Conservation (phyloP, 2,888 invertebrate genomes). For the Drosophila mayaguana region DNA sequence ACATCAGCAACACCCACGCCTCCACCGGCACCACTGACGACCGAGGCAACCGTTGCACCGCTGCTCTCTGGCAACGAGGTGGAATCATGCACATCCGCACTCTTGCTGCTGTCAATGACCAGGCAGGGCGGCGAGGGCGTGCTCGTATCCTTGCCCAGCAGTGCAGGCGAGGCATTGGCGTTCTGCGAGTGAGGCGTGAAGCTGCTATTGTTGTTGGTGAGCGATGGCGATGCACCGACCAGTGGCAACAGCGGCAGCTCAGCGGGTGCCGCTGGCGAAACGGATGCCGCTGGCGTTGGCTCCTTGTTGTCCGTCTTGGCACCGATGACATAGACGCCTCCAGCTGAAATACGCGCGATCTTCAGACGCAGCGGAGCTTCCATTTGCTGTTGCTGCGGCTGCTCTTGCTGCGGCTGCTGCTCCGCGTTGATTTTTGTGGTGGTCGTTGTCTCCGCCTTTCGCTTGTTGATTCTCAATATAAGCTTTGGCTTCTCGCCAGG, state of each 20-base stretch:
- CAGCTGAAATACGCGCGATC: constrained; percentile 92
- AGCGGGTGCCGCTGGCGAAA: constrained; percentile 34
- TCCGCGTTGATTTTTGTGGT: background rate
- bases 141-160: constrained; percentile 72
- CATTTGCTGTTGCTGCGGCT: constrained; percentile 23
- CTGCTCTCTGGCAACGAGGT: constrained; percentile 75
- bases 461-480: constrained; percentile 89
- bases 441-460: constrained; percentile 81
- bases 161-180: constrained; percentile 67
- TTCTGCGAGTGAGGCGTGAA: constrained; percentile 69
- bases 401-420: constrained; percentile 21
- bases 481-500: constrained; percentile 89
- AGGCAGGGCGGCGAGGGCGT: constrained; percentile 80
- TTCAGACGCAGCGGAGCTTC: constrained; percentile 92
- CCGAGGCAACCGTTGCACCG: constrained; percentile 19
- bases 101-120: constrained; percentile 80
- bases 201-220: constrained; percentile 39
- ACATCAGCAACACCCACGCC: background rate
- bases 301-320: constrained; percentile 62
- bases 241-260: constrained; percentile 13
- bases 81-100: constrained; percentile 77
- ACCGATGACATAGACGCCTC: constrained; percentile 87
- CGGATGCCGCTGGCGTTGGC: background rate
- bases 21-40: constrained; percentile 24
- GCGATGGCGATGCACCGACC: constrained; percentile 14